Base-by-base conservation (phyloP, 2,888 invertebrate genomes). In the Agelastica alni region DNA sequence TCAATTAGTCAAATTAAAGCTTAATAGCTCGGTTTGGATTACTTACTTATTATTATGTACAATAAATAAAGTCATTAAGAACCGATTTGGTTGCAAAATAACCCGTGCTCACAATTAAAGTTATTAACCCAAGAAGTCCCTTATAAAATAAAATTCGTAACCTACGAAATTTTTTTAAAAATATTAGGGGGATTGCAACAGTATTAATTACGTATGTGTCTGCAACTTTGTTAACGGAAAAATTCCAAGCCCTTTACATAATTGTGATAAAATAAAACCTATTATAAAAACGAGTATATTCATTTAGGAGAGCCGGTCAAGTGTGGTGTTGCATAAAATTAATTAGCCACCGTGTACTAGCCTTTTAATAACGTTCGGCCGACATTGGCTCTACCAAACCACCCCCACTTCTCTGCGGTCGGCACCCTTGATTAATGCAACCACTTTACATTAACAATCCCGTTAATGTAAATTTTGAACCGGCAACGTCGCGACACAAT, bases 311-410 rank as follows among this genome's bases (percentile, higher is more conserved):
- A 73, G 71, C 74, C 71, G 71, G 75, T 76, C 75, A 73, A 75
- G 75, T 75, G 75, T 75, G 75, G 72, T 73, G 74, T 75, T 76
- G 77, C 75, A 76, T 75, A 76, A 76, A 76, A 77, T 76, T 76
- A 77, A 77, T 77, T 77, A 76, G 75, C 74, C 69, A 71, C 70
- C 71, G 68, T 70, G 70, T 72, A 72, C 73, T 70, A 71, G 71
- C 73, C 74, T 73, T 75, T 74, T 75, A 75, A 74, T 75, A 74
- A 75, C 74, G 70, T 70, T 70, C 69, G 71, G 66, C 41, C 49
- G 49, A 49, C 41, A 42, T 49, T 31, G 49, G 49, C n/a, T 41
- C 49, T 20, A 49, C 49, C 66, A 67, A 69, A 70, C 70, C 67
- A 69, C 73, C 70, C 70, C 73, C 68, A 72, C 69, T 71, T 70